Evolutionary conservation across 2,888 invertebrate species (phyloP), one percentile per base, ranked within the genome.

Genomic region (Odiellus spinosus): DNA sequence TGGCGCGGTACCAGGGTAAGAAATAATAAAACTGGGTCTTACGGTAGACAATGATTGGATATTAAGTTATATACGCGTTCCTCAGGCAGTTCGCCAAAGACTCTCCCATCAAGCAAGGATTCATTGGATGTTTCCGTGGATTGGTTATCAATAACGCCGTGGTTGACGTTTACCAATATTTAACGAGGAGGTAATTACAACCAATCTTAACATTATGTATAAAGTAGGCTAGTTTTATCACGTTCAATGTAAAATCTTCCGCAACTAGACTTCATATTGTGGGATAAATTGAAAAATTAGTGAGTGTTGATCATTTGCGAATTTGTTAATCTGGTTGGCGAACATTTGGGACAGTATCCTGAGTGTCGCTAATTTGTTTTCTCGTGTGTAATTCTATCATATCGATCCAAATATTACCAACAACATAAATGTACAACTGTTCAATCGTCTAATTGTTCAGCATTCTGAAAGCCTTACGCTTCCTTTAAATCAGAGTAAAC

Each of bases 41-140:
- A 35, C 14, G 12, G 35, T 35, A 14, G 3, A 35, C 4, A 12
- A 35, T n/a, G 38, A 18, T n/a, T 8, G 10, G 3, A 17, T 11
- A 2, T 3, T 1, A 18, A 38, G 15, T 15, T 38, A n/a, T n/a
- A 12, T 38, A 1, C 18, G 35, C 12, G 10, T 33, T 10, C 14
- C 19, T 3, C 36, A 53, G 53, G 15, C 15, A 32, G 17, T 34
- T 46, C 36, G 49, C 52, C 26, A 50, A 48, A 2, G 50, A 51
- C 38, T 54, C 51, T n/a, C 33, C 47, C 11, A 53, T 54, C 21
- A 51, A 53, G 44, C 47, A 85, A 69, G 88, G 91, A 5, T 72
- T 91, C 17, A 88, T 90, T 57, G 93, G 93, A 19, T 93, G 93
- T 66, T 87, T 91, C 66, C 76, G 90, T 58, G 90, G 90, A 4